Base-by-base conservation (phyloP, 2,797 vertebrate genomes). In the Semotilus atromaculatus region DNA sequence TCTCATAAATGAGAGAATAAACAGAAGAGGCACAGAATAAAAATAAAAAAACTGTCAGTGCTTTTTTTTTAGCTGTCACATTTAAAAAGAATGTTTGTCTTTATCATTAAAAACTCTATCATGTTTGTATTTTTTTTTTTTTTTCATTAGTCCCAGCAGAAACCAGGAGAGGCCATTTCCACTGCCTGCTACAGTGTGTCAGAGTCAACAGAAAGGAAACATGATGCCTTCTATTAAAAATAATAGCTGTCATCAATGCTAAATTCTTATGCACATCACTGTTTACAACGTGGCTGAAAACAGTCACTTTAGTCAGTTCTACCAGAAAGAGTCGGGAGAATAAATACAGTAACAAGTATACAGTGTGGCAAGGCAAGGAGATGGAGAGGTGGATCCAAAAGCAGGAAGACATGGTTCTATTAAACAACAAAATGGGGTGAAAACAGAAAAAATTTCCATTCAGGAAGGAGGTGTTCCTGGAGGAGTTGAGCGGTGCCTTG, bases 31-130 rank as follows among this genome's bases (percentile, higher is more conserved):
- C 77, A 64, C 16, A 8, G 19, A 23, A 53, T n/a, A 67, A 36
- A 73, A 58, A n/a, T n/a, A n/a, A 80, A 76, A 38, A 58, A 21
- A 66, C 26, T 62, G 67, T 13, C 43, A 71, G 26, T 29, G n/a
- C 7, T 31, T 66, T 81, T 84, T 81, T 84, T 84, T 68, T 53
- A 53, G 62, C 51, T 62, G 76, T 73, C 71, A 26, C 51, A 62
- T 84, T 84, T 51, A 19, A 66, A 64, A 45, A 84, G 2, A 84
- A 58, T 78, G 21, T 60, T 80, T 60, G 71, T 58, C 70, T 81
- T 75, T 72, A 75, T 83, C 51, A 51, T 62, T 43, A 9, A 43
- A 72, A 40, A 67, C n/a, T 34, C 29, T 62, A 36, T 40, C 31
- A 14, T 40, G 45, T 64, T 74, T 45, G 58, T 40, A 26, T 40